Conservation (phyloP, 2,888 invertebrate genomes). For the Morpho helenor region DNA sequence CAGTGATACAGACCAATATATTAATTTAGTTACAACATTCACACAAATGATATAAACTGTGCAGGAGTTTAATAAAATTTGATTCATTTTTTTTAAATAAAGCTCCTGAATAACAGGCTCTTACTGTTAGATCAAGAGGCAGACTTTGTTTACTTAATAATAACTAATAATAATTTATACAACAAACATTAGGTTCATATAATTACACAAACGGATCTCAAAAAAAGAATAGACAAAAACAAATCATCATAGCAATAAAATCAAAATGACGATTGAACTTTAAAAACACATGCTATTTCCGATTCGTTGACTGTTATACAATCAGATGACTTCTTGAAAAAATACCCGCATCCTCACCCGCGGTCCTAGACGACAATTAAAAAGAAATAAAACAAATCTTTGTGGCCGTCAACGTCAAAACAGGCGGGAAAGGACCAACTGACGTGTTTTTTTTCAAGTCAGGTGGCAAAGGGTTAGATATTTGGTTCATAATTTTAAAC, state of each 20-base stretch:
- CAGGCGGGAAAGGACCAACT: constrained; percentile 66
- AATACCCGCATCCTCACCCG: constrained; percentile 45
- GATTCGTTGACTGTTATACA: constrained; percentile 53
- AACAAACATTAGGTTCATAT: too few species aligned
- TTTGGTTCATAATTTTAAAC: constrained; percentile 52
- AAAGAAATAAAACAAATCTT: constrained; percentile 78
- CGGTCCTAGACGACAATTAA: constrained; percentile 67
- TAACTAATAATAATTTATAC: too few species aligned
- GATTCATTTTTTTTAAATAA: too few species aligned
- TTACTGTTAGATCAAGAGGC: too few species aligned
- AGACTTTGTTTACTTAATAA: too few species aligned
- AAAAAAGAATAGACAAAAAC: constrained; percentile 21
- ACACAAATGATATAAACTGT: too few species aligned
- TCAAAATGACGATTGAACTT: constrained; percentile 62
- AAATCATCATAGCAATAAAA: constrained; percentile 46
- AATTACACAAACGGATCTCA: constrained; percentile 12
- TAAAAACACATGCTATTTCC: constrained; percentile 73
- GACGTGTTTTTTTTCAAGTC: constrained; percentile 56
- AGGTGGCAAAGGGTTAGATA: constrained; percentile 63
- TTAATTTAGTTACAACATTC: too few species aligned
- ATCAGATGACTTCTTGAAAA: constrained; percentile 66
- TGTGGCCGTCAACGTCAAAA: constrained; percentile 48
- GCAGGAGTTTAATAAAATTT: too few species aligned
- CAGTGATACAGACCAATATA: too few species aligned
- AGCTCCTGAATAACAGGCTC: too few species aligned